phyloP scores from a whole-genome alignment of 1,140 invertebrate species.

The Papilio machaon region DNA sequence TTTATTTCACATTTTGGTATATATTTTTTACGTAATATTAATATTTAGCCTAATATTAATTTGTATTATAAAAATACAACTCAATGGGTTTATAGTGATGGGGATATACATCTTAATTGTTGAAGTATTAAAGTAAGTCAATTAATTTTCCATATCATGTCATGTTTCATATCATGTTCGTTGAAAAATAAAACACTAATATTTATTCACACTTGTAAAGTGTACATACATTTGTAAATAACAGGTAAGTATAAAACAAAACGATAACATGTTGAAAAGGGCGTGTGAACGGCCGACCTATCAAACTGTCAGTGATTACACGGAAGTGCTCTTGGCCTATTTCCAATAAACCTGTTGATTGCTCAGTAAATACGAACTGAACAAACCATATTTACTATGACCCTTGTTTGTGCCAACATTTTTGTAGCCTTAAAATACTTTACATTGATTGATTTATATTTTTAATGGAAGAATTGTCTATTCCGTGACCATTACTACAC shows the following conservation, averaged over 20 bases:
- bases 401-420: background rate
- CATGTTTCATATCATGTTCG: too few species aligned
- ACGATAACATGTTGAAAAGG: background rate
- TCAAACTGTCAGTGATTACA: constrained; percentile 11
- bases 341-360: constrained; percentile 22
- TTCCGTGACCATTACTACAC: too few species aligned
- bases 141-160: too few species aligned
- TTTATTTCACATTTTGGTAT: background rate
- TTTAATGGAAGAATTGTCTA: too few species aligned
- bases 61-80: background rate
- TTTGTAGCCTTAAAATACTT: background rate
- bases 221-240: too few species aligned
- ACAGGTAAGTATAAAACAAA: background rate
- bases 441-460: background rate
- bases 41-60: too few species aligned
- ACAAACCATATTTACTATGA: background rate
- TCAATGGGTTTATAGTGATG: background rate
- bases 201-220: too few species aligned
- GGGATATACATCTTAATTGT: too few species aligned
- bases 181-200: too few species aligned
- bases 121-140: too few species aligned
- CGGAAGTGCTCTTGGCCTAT: constrained; percentile 9
- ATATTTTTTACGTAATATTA: too few species aligned
- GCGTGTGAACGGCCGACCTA: background rate
- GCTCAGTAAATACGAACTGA: constrained; percentile 1